Evolutionary conservation across 2,113 vertebrate species (phyloP), one percentile per base, ranked within the genome.

Genomic region (Rynchops niger): DNA sequence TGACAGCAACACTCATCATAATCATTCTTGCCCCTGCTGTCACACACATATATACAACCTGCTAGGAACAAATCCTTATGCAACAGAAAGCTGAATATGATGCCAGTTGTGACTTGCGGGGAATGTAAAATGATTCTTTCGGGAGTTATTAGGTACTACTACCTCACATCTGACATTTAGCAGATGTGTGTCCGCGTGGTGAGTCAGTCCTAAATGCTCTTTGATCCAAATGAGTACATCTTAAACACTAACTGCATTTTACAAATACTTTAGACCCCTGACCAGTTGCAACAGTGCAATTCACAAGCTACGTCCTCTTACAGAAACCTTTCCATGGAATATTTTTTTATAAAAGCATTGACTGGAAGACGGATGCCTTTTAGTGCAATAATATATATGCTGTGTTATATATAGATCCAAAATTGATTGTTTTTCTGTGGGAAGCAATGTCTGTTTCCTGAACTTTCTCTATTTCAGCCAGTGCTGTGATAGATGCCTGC

Each of bases 381-480:
- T 53, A 94, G 53, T 69, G 56, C 52, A 90, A 56, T 88, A 90
- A 95, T 61, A 81, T 38, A 63, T 88, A 82, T 16, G 47, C 61
- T 85, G 36, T 53, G 23, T 79, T 93, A 87, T 69, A 69, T 77
- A 93, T 38, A 88, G 91, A 96, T 73, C 73, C 77, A 85, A 89
- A 95, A 95, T 80, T 65, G 83, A 95, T 87, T 89, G 40, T 4
- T 82, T 86, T 97, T 85, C 93, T 89, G 69, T 76, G 87, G 56
- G 52, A 95, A 91, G 69, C 34, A 89, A 63, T 42, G 52, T 91
- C 80, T 78, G 32, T 79, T 93, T 88, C 94, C 77, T 86, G 66
- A 72, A 94, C 26, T 94, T 94, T 26, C 8, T 93, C 71, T 76
- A 86, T 58, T 91, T 95, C 61, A 69, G 22, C 50, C 34, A 87